Percentiles rank a stretch among this genome's conserved stretches.
These are phyloP conservation scores for Amphiprion percula DNA, from an alignment of 2,113 vertebrate species.

Conservation along the genomic window DNA sequence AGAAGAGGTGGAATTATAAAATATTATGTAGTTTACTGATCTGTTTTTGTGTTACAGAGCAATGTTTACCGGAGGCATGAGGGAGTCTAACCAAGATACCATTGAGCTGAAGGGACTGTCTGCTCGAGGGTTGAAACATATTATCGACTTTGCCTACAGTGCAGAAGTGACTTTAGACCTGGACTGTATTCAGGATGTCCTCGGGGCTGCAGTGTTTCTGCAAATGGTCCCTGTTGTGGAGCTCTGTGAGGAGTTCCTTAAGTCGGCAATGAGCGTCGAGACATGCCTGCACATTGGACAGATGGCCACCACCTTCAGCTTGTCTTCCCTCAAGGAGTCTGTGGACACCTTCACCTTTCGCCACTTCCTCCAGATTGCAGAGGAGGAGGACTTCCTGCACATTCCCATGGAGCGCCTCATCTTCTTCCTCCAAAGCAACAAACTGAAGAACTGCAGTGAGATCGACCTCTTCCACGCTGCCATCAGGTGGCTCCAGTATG, in stretches of 20 bases:
- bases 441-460: conserved; percentile 93
- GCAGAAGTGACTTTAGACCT: conserved; percentile 95
- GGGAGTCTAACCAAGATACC: conserved; percentile 92
- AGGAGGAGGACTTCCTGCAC: conserved; percentile 96
- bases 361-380: conserved; percentile 96
- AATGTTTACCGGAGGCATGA: conserved; percentile 99
- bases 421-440: conserved; percentile 98
- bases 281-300: conserved; percentile 97
- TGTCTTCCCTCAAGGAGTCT: conserved; percentile 93
- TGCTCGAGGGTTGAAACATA: conserved; percentile 92
- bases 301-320: conserved; percentile 97
- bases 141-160: conserved; percentile 98
- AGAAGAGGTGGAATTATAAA: not conserved
- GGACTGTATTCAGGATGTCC: conserved; percentile 97
- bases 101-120: conserved; percentile 96
- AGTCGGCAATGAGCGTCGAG: conserved; percentile 97
- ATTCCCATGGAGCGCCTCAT: conserved; percentile 94
- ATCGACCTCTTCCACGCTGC: conserved; percentile 94
- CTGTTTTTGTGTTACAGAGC: conserved; percentile 85
- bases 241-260: conserved; percentile 97
- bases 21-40: not conserved
- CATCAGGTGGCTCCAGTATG: conserved; percentile 92
- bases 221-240: conserved; percentile 98
- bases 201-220: conserved; percentile 96
- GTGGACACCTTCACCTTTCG: conserved; percentile 95